phyloP scores from a whole-genome alignment of 1,140 invertebrate species.

The Amphibalanus amphitrite region DNA sequence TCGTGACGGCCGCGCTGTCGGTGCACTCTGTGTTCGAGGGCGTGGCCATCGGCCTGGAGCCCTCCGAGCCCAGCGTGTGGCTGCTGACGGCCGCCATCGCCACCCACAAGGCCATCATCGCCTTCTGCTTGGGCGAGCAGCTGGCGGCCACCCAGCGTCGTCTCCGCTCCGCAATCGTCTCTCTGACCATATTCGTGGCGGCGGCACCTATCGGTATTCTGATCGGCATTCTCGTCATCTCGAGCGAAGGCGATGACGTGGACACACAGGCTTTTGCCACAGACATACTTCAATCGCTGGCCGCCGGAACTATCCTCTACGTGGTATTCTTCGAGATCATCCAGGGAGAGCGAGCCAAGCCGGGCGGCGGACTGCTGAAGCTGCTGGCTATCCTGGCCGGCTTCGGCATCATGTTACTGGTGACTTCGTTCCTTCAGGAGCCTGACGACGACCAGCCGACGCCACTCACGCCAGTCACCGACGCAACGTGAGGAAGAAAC shows the following conservation, averaged over 20 bases:
- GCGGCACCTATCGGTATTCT: constrained; percentile 7
- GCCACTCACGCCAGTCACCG: no score
- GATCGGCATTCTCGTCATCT: constrained; percentile 9
- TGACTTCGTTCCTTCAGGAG: background rate
- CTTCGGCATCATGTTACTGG: constrained; percentile 50
- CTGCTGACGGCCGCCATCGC: constrained; percentile 33
- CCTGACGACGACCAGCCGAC: no score
- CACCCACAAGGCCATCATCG: constrained; percentile 36
- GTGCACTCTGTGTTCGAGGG: constrained; percentile 48
- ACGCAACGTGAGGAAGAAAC: no score
- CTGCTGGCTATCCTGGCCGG: constrained; percentile 49
- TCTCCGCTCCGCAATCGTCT: background rate
- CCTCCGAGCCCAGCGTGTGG: constrained; percentile 33
- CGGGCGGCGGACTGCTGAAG: constrained; percentile 45
- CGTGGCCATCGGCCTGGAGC: constrained; percentile 56
- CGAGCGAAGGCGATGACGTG: background rate
- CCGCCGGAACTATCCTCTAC: constrained; percentile 69
- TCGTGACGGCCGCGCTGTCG: constrained; percentile 40
- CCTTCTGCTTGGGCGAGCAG: constrained; percentile 30
- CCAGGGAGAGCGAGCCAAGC: constrained; percentile 45
- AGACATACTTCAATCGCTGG: constrained; percentile 56
- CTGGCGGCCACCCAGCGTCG: constrained; percentile 11
- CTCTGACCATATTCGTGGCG: constrained; percentile 13
- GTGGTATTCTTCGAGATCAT: constrained; percentile 83
- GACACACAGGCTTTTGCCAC: constrained; percentile 31